Base-by-base conservation (phyloP, 92 coral and sea anemone genomes). In the Bergia sp. region DNA sequence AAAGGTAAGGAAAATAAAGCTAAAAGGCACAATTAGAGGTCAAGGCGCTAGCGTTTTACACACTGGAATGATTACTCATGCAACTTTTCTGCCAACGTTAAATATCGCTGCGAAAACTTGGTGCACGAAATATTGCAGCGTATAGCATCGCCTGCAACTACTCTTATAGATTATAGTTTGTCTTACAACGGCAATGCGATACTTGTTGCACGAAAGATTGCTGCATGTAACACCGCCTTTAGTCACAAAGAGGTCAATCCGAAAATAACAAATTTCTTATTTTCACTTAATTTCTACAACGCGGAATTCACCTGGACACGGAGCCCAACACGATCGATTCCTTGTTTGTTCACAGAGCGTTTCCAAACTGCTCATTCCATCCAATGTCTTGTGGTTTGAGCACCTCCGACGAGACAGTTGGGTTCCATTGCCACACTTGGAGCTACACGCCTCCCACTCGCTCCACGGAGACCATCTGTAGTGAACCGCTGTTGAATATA, bases 381-480 rank as follows among this genome's bases (percentile, higher is more conserved):
- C 7, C 41, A 20, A 57, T 20, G 37, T 20, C 11, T 8, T 16
- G 74, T 81, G 8, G 67, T 38, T 61, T 61, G 72, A 16, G 72
- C 85, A 81, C 74, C 37, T 29, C 4, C 85, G 85, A 61, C 74
- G 85, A 18, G 85, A 81, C 37, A 15, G 2, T 53, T 61, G 85
- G 29, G 74, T 81, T 58, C 85, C 85, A 20, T 81, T 81, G 5
- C 85, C 85, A 81, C 85, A 81, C 47, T 53, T 12, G 23, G 73
- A 37, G 38, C 73, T 81, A 65, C 85, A 81, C 20, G 50, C 36
- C 39, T 41, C 85, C 85, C 85, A 81, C 2, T 81, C 73, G 7
- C 85, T 81, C 85, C 85, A 81, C 38, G 71, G 50, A 3, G 73
- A 61, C 85, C 85, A 81, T 0, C 71, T 11, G 5, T 18, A 6